Evolutionary conservation across 2,888 invertebrate species (phyloP), one percentile per base, ranked within the genome.

Genomic region (Meteorus colon): DNA sequence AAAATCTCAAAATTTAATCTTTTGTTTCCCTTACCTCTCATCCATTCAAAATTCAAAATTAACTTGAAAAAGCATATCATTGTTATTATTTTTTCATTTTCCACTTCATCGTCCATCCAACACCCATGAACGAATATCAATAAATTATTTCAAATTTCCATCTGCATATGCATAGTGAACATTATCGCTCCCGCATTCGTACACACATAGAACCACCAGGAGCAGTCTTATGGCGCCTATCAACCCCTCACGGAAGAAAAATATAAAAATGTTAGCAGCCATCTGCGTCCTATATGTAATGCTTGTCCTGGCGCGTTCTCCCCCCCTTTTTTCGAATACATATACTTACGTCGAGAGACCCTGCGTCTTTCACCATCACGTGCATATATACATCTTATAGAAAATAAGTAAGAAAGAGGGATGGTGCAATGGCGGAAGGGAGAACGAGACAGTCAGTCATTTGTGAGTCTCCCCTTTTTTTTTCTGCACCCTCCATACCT

Each of bases 391-490:
- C n/a, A 24, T 55, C 5, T 48, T 19, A 6, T 55, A 24, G 16
- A 6, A n/a, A 19, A 19, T 55, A 8, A 19, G n/a, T 19, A 55
- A 19, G 55, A 6, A 55, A 48, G 14, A 71, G 41, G 66, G 55
- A 70, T 19, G 71, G 66, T 14, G 6, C 34, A 60, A 27, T 48
- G 34, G 12, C 41, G 19, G 5, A 55, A 34, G 14, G 66, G 41
- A 71, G 55, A 65, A 24, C 65, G 66, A 27, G 14, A 31, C 12
- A 60, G 37, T 60, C 31, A 63, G 63, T 63, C 55, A 65, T 65
- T 74, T 74, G 59, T 74, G 41, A 19, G 34, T 60, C 59, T 55
- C 48, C 70, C 48, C 60, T 77, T 55, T 59, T 70, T 60, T 65
- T 75, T 75, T 60, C n/a, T 31, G 12, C n/a, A 14, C 14, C n/a